These are phyloP conservation scores for Helicoverpa assulta DNA, from an alignment of 2,888 invertebrate genomes.

Conservation along the genomic window DNA sequence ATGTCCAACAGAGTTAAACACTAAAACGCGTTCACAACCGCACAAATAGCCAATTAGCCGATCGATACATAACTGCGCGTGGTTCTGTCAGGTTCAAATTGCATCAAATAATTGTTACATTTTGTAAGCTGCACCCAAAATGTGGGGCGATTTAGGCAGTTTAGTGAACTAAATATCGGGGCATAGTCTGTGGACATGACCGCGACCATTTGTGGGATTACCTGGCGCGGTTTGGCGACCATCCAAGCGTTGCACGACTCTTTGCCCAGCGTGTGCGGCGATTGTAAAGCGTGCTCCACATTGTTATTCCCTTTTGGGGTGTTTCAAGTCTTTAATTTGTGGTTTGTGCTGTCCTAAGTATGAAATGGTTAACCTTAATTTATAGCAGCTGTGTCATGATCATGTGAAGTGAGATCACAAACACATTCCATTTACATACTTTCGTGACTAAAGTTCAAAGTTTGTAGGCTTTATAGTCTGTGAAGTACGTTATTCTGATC, in stretches of 20 bases:
- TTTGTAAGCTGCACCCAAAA: slow-evolving; percentile 56
- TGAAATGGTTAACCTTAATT: neutral
- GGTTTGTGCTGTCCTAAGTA: neutral
- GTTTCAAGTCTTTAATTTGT: slow-evolving; percentile 25
- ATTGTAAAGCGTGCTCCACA: slow-evolving; percentile 43
- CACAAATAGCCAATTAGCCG: slow-evolving; percentile 50
- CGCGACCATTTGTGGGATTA: slow-evolving; percentile 73
- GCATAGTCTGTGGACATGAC: slow-evolving; percentile 65
- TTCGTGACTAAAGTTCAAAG: slow-evolving; percentile 2
- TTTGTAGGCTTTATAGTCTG: slow-evolving; percentile 20
- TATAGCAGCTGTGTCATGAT: neutral
- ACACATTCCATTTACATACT: slow-evolving; percentile 3
- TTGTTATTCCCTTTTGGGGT: slow-evolving; percentile 24
- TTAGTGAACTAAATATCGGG: slow-evolving; percentile 65
- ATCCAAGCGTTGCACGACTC: slow-evolving; percentile 66
- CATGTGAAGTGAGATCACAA: neutral
- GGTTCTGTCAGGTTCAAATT: slow-evolving; percentile 30
- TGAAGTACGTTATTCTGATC: slow-evolving; percentile 38
- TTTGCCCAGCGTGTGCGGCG: slow-evolving; percentile 39
- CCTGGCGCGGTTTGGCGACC: slow-evolving; percentile 77
- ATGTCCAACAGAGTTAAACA: slow-evolving; percentile 28
- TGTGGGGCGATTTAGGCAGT: slow-evolving; percentile 51
- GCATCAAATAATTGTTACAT: slow-evolving; percentile 56
- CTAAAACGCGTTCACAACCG: slow-evolving; percentile 23
- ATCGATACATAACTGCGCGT: slow-evolving; percentile 40